Percentiles rank a stretch among this genome's conserved stretches.
Conservation (phyloP, 2,113 vertebrate genomes). For the zebrafish (Danio rerio) region GRCz12tu NC_133195.1:56758001-56758500, state of each 20-base stretch:
- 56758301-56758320: neutral
- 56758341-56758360: neutral
- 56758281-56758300: constrained; percentile 83
- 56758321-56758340: neutral
- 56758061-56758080: constrained; percentile 97
- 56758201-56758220: constrained; percentile 92
- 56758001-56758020: constrained; percentile 90
- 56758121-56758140: constrained; percentile 93
- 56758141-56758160: constrained; percentile 93
- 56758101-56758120: constrained; percentile 88
- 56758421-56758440: too few species aligned
- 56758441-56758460: too few species aligned
- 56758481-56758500: too few species aligned
- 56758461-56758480: too few species aligned
- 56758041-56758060: constrained; percentile 92
- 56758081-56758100: constrained; percentile 95
- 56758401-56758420: too few species aligned
- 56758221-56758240: constrained; percentile 92
- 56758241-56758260: constrained; percentile 89
- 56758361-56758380: too few species aligned
- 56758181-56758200: constrained; percentile 99
- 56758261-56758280: constrained; percentile 93
- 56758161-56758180: constrained; percentile 99
- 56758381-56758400: too few species aligned
- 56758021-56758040: constrained; percentile 94